Conservation (phyloP, 2,797 vertebrate genomes). For the Helicolenus hilgendorfi region DNA sequence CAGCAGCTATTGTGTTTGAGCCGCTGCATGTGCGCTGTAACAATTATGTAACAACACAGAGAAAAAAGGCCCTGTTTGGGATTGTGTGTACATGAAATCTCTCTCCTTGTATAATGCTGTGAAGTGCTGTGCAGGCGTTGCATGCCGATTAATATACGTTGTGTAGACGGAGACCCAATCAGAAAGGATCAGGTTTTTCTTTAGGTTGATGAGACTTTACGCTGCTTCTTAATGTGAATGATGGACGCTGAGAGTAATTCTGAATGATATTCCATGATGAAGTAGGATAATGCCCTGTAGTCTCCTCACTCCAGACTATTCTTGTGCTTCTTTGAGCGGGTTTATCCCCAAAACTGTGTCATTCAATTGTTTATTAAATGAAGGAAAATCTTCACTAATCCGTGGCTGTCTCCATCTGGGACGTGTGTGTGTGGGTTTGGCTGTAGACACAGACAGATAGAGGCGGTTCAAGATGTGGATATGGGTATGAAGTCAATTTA, state of each 20-base stretch:
- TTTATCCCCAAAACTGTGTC: slow-evolving; percentile 88
- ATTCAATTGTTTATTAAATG: slow-evolving; percentile 89
- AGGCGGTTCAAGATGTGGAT: slow-evolving; percentile 74
- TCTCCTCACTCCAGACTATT: slow-evolving; percentile 56
- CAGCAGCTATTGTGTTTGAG: slow-evolving; percentile 33
- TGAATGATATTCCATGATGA: slow-evolving; percentile 56
- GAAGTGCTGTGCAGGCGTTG: not conserved
- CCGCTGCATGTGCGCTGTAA: not conserved
- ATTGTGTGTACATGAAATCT: slow-evolving; percentile 13
- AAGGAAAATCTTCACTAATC: slow-evolving; percentile 90
- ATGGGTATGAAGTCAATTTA: slow-evolving; percentile 64
- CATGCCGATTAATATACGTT: slow-evolving; percentile 35
- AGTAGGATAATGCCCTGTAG: slow-evolving; percentile 63
- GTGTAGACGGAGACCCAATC: slow-evolving; percentile 36
- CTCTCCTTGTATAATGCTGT: not conserved
- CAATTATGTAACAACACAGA: slow-evolving; percentile 38
- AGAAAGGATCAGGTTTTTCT: slow-evolving; percentile 44
- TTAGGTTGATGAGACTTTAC: slow-evolving; percentile 25
- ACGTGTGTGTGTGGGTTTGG: slow-evolving; percentile 38
- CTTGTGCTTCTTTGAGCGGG: slow-evolving; percentile 80
- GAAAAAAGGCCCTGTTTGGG: not conserved
- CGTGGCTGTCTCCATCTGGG: slow-evolving; percentile 85
- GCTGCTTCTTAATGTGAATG: slow-evolving; percentile 23
- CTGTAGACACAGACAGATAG: slow-evolving; percentile 52
- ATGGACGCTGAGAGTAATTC: slow-evolving; percentile 17